Percentiles rank a stretch among this genome's conserved stretches.
phyloP scores from a whole-genome alignment of 2,888 invertebrate species.

The Cordylochernes scorpioides region DNA sequence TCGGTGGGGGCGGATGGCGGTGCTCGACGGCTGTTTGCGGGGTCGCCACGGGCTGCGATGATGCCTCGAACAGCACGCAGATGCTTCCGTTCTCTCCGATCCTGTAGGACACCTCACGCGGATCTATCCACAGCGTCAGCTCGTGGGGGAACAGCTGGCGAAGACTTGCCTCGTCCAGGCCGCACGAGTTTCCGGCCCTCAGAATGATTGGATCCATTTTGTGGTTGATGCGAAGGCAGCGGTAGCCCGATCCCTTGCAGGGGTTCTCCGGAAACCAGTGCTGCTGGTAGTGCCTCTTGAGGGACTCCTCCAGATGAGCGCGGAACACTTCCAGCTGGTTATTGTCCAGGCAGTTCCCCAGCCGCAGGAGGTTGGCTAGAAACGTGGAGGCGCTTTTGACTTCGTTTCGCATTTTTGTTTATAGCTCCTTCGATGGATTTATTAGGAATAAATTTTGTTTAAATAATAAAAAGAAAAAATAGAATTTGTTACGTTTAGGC shows the following conservation, averaged over 20 bases:
- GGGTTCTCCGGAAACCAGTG: constrained; percentile 49
- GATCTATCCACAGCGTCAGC: constrained; percentile 49
- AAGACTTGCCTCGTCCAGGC: constrained; percentile 31
- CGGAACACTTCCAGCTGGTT: constrained; percentile 26
- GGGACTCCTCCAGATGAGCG: constrained; percentile 23
- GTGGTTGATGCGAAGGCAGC: constrained; percentile 41
- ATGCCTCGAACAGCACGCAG: constrained; percentile 32
- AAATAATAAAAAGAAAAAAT: too few species aligned
- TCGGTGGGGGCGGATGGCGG: too few species aligned
- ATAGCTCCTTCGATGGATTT: too few species aligned
- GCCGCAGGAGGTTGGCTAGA: constrained; percentile 26
- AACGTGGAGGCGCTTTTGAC: constrained; percentile 29
- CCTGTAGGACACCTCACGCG: constrained; percentile 38
- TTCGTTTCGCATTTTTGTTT: constrained; percentile 30
- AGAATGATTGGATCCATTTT: constrained; percentile 39
- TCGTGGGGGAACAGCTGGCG: constrained; percentile 35
- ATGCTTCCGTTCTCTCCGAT: constrained; percentile 37
- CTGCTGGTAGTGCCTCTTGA: constrained; percentile 31
- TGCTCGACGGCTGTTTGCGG: too few species aligned
- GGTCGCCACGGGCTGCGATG: too few species aligned
- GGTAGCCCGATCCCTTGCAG: constrained; percentile 40
- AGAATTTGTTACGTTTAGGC: too few species aligned
- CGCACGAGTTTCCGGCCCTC: constrained; percentile 35
- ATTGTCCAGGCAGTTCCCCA: constrained; percentile 14
- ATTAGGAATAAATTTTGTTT: too few species aligned